These are phyloP conservation scores for Pseudomugil gertrudae DNA, from an alignment of 2,797 vertebrate genomes.

Conservation along the genomic window DNA sequence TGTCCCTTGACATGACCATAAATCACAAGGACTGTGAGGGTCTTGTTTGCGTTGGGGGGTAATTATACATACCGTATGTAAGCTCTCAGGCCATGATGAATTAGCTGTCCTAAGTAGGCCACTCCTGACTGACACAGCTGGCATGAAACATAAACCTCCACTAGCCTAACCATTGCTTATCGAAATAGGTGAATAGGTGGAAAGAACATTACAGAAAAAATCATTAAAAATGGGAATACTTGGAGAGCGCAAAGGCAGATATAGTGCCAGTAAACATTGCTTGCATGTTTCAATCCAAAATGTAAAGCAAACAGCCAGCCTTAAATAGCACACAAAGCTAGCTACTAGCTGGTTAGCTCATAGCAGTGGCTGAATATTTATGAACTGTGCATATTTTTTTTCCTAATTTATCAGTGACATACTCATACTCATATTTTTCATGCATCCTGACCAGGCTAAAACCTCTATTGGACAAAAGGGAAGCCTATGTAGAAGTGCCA, in stretches of 20 bases:
- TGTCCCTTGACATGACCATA: conserved; percentile 76
- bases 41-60: conserved; percentile 79
- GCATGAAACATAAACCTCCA: conserved; percentile 52
- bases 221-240: neutral
- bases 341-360: neutral
- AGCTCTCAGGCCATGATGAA: conserved; percentile 81
- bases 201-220: neutral
- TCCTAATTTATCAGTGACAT: neutral
- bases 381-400: neutral
- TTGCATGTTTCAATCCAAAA: neutral
- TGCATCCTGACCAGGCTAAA: too few species aligned
- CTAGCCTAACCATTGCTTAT: conserved; percentile 30
- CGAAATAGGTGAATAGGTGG: conserved; percentile 31
- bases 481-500: too few species aligned
- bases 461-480: too few species aligned
- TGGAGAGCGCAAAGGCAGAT: neutral
- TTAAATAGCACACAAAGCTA: neutral
- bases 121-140: conserved; percentile 78
- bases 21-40: conserved; percentile 74
- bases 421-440: too few species aligned
- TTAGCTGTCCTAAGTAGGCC: conserved; percentile 82
- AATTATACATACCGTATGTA: conserved; percentile 81
- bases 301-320: neutral
- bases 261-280: neutral
- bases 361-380: neutral